Base-by-base conservation (phyloP, 2,113 vertebrate genomes). In the Laticauda laticaudata region DNA sequence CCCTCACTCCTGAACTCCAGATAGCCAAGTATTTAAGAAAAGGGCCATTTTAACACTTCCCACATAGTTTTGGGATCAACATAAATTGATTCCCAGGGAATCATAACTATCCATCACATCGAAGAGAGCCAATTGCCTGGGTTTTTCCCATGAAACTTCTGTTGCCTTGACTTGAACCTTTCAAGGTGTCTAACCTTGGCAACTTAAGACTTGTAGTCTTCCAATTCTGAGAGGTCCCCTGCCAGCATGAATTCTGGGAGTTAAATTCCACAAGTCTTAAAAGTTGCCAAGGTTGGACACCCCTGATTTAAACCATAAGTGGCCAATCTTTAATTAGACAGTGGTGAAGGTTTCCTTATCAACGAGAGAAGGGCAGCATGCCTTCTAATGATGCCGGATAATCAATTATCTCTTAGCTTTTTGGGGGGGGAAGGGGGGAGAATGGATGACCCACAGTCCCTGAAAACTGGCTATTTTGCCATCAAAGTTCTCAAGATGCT, bases 11-110 rank as follows among this genome's bases (percentile, higher is more conserved):
- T 87, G 69, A 94, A 91, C 89, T 92, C 69, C 61, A 92, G 54
- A 88, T 93, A 94, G 86, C 29, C 69, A 94, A 94, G 69, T 85
- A 94, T 94, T 96, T 96, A 5, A 29, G 45, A 93, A 69, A 90
- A 94, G 89, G 69, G 39, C 26, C 54, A 48, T 57, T 61, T 90
- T 86, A 45, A 92, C 5, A 45, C 21, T 14, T n/a, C 45, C 26
- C 54, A 81, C 23, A 10, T 56, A 26, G 3, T 59, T 51, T 51
- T 45, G 24, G 56, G 34, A 61, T n/a, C 48, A 87, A 53, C 8
- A 88, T 88, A 11, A 92, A 15, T 39, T 4, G 48, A 55, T 75
- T 81, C 61, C 53, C 45, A 53, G 45, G 53, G 61, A 14, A 56
- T 75, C 39, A 45, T 53, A 45, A 53, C 34, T 81, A 61, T 53